Conservation (phyloP, 2,888 invertebrate genomes). For the Drosophila affinis region DNA sequence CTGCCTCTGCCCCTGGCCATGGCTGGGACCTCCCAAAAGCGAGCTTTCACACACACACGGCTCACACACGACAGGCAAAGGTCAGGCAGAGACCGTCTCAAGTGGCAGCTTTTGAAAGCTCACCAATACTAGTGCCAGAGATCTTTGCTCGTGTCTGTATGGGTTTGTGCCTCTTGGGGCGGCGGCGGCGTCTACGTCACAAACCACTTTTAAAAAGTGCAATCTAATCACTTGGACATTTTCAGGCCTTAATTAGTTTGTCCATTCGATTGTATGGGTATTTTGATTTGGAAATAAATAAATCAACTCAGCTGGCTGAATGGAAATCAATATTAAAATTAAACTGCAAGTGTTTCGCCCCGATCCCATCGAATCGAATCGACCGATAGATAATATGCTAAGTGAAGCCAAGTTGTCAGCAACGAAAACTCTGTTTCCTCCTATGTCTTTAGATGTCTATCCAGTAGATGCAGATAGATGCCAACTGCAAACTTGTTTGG, state of each 20-base stretch:
- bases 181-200: conserved; percentile 15
- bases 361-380: conserved; percentile 25
- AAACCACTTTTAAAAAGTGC: conserved; percentile 22
- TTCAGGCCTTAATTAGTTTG: conserved; percentile 31
- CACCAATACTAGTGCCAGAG: background rate
- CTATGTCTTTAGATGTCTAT: conserved; percentile 6
- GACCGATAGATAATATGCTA: conserved; percentile 33
- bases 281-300: conserved; percentile 4
- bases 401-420: conserved; percentile 2
- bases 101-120: conserved; percentile 11
- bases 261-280: conserved; percentile 14
- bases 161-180: background rate
- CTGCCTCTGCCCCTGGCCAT: conserved; percentile 6
- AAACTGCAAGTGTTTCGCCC: conserved; percentile 31
- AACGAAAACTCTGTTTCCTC: conserved; percentile 13
- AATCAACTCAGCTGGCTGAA: conserved; percentile 15
- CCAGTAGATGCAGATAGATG: conserved; percentile 6
- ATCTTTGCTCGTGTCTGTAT: background rate
- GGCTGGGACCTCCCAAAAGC: conserved; percentile 27
- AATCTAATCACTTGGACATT: conserved; percentile 32
- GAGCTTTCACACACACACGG: no score
- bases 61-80: no score
- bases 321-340: conserved; percentile 25
- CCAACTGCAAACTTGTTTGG: conserved; percentile 64
- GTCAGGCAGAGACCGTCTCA: no score